Percentiles rank a stretch among this genome's conserved stretches.
Conservation (phyloP, 2,888 invertebrate species). For the Orthosia gothica region DNA sequence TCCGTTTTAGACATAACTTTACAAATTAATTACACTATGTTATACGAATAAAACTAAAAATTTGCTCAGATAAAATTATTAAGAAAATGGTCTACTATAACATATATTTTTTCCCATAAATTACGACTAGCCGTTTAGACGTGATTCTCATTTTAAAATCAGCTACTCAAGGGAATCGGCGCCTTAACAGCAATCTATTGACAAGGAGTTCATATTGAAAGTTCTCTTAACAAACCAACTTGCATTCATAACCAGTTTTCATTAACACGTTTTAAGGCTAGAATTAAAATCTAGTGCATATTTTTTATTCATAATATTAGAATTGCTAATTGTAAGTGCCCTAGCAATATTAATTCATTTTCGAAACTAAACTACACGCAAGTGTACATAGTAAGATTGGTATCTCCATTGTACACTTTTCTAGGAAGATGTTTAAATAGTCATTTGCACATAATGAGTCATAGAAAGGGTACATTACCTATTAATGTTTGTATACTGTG, state of each 20-base stretch:
- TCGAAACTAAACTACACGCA: constrained; percentile 9
- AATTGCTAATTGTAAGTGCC: constrained; percentile 50
- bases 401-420: constrained; percentile 28
- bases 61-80: no score
- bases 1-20: no score
- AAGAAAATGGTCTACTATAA: no score
- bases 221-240: constrained; percentile 27
- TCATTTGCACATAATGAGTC: constrained; percentile 47
- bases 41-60: no score
- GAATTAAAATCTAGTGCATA: constrained; percentile 45
- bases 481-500: constrained; percentile 99
- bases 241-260: constrained; percentile 50
- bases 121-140: no score
- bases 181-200: not conserved
- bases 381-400: constrained; percentile 5
- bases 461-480: constrained; percentile 90
- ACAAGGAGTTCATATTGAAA: constrained; percentile 27
- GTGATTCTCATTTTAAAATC: no score
- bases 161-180: no score
- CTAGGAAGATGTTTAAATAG: constrained; percentile 47
- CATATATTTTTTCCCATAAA: no score
- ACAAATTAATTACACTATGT: no score
- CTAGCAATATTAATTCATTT: constrained; percentile 15
- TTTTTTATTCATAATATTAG: constrained; percentile 39
- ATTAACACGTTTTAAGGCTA: constrained; percentile 49